These are phyloP conservation scores for Listrodromus nycthemerus DNA, from an alignment of 2,888 invertebrate species.

Conservation along the genomic window DNA sequence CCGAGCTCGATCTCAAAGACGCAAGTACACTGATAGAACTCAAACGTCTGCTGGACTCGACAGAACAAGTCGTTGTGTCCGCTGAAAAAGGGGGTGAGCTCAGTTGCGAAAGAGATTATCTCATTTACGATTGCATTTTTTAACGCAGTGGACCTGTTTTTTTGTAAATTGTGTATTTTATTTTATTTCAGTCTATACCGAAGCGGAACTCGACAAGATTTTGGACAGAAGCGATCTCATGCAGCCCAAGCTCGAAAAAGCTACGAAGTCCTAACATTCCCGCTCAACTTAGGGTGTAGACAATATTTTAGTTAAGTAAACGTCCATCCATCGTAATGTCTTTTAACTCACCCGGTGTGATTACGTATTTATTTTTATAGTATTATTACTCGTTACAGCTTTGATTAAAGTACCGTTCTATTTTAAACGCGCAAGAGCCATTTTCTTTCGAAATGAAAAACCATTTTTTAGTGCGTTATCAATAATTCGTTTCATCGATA, in stretches of 20 bases:
- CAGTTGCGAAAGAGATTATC: not conserved
- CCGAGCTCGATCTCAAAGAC: constrained; percentile 21
- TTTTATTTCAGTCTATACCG: constrained; percentile 82
- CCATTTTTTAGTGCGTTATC: constrained; percentile 8
- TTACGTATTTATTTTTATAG: constrained; percentile 48
- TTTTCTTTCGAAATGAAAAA: not conserved
- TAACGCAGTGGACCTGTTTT: constrained; percentile 50
- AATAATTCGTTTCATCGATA: not conserved
- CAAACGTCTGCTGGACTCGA: constrained; percentile 77
- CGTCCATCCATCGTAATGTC: not conserved
- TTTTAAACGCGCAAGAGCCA: constrained; percentile 20
- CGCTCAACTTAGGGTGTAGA: not conserved
- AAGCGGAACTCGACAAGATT: constrained; percentile 84
- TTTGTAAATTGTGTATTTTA: constrained; percentile 67
- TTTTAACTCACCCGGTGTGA: constrained; percentile 16
- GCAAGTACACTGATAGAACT: constrained; percentile 71
- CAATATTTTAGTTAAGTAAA: not conserved
- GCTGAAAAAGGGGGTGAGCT: constrained; percentile 77
- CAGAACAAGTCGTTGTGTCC: constrained; percentile 71
- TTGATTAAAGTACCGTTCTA: constrained; percentile 20
- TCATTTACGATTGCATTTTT: constrained; percentile 11
- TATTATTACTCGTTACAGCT: constrained; percentile 39
- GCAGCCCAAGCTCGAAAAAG: constrained; percentile 14
- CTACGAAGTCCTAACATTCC: not conserved
- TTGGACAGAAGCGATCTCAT: constrained; percentile 84